A percentile compares a stretch with the other conserved stretches of the same genome.
These are phyloP conservation scores for Cyclophora punctaria DNA, from an alignment of 2,888 invertebrate species.

Conservation along the genomic window DNA sequence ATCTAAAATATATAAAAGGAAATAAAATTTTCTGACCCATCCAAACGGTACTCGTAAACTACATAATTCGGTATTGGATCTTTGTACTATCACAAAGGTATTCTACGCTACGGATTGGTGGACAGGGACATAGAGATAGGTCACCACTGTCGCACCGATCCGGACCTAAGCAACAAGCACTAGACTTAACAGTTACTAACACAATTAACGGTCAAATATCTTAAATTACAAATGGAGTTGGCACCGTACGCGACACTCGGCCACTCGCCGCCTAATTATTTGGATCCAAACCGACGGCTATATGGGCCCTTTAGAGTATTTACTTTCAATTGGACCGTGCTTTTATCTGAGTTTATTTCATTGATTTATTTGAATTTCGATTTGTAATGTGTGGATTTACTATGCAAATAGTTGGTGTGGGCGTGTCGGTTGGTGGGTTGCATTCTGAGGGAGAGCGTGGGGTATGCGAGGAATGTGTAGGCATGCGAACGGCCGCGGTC, in stretches of 20 bases:
- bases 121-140: slow-evolving; percentile 18
- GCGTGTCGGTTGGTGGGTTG: slow-evolving; percentile 52
- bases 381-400: slow-evolving; percentile 16
- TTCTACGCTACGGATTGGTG: slow-evolving; percentile 36
- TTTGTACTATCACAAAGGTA: slow-evolving; percentile 36
- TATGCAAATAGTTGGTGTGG: slow-evolving; percentile 60
- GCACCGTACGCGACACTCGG: slow-evolving; percentile 55
- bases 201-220: slow-evolving; percentile 66
- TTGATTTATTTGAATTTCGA: too few relatives aligned
- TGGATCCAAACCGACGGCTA: slow-evolving; percentile 52
- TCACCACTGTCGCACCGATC: slow-evolving; percentile 45
- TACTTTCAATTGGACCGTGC: slow-evolving; percentile 36
- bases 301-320: slow-evolving; percentile 46
- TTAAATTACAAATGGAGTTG: slow-evolving; percentile 68
- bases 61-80: slow-evolving; percentile 41
- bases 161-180: slow-evolving; percentile 63
- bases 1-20: slow-evolving; percentile 45
- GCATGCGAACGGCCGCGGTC: slow-evolving; percentile 42
- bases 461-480: slow-evolving; percentile 62
- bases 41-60: slow-evolving; percentile 62
- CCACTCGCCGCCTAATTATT: slow-evolving; percentile 62
- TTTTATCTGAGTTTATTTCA: slow-evolving; percentile 33
- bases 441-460: slow-evolving; percentile 65
- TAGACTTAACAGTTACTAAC: slow-evolving; percentile 64
- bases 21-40: slow-evolving; percentile 65